phyloP scores from a whole-genome alignment of 1,140 invertebrate genomes.

The Tribolium castaneum region DNA sequence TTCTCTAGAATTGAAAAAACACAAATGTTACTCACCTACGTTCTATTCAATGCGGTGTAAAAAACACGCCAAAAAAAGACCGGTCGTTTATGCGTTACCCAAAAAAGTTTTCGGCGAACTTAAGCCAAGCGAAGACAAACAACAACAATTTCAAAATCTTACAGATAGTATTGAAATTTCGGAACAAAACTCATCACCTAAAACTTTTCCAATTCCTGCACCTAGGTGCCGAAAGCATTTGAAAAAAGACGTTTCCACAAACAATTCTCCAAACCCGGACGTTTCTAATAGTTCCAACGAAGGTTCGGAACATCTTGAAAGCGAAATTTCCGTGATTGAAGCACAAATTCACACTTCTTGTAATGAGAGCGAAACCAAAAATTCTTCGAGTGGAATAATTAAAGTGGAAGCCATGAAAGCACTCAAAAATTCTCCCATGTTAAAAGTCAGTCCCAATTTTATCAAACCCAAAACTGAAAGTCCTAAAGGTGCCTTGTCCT shows the following conservation, averaged over 20 bases:
- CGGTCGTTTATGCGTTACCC: conserved; percentile 59
- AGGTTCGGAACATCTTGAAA: conserved; percentile 44
- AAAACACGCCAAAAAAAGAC: conserved; percentile 61
- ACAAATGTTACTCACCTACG: conserved; percentile 62
- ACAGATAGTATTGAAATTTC: conserved; percentile 61
- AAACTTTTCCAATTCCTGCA: conserved; percentile 55
- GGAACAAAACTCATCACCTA: conserved; percentile 52
- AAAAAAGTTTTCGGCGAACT: conserved; percentile 51
- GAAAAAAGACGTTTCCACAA: conserved; percentile 48
- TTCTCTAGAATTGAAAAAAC: conserved; percentile 61
- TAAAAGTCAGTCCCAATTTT: conserved; percentile 57
- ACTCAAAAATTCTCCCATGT: conserved; percentile 55
- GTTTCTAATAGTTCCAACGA: conserved; percentile 49
- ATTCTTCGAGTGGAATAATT: conserved; percentile 38
- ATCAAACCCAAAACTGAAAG: conserved; percentile 59
- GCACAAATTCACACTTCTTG: conserved; percentile 50
- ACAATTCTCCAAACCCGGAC: conserved; percentile 26
- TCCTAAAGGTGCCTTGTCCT: conserved; percentile 60
- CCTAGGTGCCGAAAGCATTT: conserved; percentile 58
- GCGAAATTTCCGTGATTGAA: conserved; percentile 50
- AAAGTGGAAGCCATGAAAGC: conserved; percentile 39
- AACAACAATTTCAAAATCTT: conserved; percentile 52
- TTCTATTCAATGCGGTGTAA: conserved; percentile 63
- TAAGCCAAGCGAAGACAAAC: conserved; percentile 12
- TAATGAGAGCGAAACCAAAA: conserved; percentile 29